Conservation (phyloP, 2,888 invertebrate genomes). For the Yponomeuta malinellus region DNA sequence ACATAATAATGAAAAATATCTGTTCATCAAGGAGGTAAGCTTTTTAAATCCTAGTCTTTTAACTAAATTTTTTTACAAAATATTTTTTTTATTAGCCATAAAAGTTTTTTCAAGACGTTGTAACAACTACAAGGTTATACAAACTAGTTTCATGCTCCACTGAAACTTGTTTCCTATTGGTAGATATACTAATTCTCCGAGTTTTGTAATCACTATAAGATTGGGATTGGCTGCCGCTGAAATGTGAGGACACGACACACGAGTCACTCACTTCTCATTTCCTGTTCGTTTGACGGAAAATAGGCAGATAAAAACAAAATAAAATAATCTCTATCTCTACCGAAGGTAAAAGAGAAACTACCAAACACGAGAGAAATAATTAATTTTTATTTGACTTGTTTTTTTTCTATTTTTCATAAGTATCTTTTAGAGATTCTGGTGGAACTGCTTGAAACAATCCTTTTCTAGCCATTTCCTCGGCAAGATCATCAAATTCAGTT, state of each 20-base stretch:
- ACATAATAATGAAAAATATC: background rate
- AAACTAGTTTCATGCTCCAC: conserved; percentile 53
- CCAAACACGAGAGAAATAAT: too few relatives aligned
- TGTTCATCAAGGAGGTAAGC: too few relatives aligned
- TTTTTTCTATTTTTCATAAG: conserved; percentile 28
- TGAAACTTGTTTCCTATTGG: conserved; percentile 57
- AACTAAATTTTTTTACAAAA: too few relatives aligned
- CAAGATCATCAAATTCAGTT: conserved; percentile 56
- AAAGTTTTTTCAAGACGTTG: conserved; percentile 25
- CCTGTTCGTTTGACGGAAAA: conserved; percentile 18
- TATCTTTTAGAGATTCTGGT: conserved; percentile 34
- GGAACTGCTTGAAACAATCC: conserved; percentile 63
- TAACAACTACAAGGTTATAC: conserved; percentile 49
- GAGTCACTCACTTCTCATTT: conserved; percentile 44
- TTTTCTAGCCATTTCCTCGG: conserved; percentile 66
- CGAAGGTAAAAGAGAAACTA: background rate
- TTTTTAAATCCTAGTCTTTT: too few relatives aligned
- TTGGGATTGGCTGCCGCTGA: conserved; percentile 61
- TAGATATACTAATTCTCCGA: conserved; percentile 45
- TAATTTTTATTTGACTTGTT: too few relatives aligned
- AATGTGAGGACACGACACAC: conserved; percentile 65
- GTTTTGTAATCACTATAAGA: conserved; percentile 43
- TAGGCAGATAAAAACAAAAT: background rate
- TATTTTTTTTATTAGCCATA: background rate
- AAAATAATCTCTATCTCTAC: background rate